Evolutionary conservation across 2,888 invertebrate genomes (phyloP).

Genomic region (Trichogramma dendrolimi): DNA sequence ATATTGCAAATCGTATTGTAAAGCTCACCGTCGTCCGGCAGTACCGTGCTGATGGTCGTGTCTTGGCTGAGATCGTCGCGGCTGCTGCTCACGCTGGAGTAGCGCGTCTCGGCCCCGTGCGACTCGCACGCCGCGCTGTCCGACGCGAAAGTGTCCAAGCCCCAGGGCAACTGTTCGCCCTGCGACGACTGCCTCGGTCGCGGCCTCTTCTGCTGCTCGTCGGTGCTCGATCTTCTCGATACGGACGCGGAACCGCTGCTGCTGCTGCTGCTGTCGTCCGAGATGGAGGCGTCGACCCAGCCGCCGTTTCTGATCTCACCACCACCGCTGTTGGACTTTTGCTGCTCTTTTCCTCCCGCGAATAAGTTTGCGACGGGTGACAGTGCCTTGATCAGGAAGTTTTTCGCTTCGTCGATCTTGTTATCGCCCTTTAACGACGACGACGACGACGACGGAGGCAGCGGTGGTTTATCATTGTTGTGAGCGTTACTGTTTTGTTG

Average conservation of each 20-base stretch:
- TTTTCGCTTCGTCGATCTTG: conserved; percentile 65
- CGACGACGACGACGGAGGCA: conserved; percentile 55
- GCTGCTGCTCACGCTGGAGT: conserved; percentile 37
- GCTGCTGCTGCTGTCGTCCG: conserved; percentile 16
- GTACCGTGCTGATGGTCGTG: conserved; percentile 46
- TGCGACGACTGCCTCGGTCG: not conserved
- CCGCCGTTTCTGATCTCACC: conserved; percentile 49
- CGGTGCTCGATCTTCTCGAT: conserved; percentile 34
- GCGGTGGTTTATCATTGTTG: conserved; percentile 56
- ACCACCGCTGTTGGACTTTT: conserved; percentile 52
- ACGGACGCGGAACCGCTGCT: conserved; percentile 29
- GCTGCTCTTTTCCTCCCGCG: conserved; percentile 54
- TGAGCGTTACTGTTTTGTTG: not conserved
- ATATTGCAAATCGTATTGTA: too few relatives aligned
- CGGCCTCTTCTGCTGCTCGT: conserved; percentile 33
- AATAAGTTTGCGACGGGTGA: conserved; percentile 74
- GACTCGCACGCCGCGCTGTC: conserved; percentile 40
- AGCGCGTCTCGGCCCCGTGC: too few relatives aligned
- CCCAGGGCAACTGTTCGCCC: conserved; percentile 44
- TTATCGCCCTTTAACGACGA: conserved; percentile 44
- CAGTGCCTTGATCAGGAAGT: conserved; percentile 68
- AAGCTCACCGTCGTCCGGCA: conserved; percentile 49
- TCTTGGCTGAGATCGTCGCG: conserved; percentile 49
- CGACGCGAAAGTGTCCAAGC: conserved; percentile 42
- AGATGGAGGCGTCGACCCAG: conserved; percentile 35